Evolutionary conservation across 2,113 vertebrate genomes (phyloP), one percentile per base, ranked within the genome.

Genomic region (Hepsetus odoe): DNA sequence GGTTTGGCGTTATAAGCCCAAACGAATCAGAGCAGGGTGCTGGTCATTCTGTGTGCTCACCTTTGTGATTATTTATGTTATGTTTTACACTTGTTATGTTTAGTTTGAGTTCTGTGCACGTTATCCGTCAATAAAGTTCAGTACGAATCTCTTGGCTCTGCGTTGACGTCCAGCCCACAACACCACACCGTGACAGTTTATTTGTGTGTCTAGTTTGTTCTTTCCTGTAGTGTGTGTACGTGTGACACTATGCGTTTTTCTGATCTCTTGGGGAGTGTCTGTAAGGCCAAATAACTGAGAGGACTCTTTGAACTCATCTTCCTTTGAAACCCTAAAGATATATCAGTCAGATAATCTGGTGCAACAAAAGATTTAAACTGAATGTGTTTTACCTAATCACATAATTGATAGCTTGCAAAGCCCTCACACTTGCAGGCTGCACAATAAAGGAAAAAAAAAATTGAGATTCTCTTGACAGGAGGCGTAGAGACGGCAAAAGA

Each of bases 351-450:
- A 40, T 83, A 61, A 83, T 80, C 51, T 79, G 80, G 28, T 58
- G 51, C 20, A 76, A 72, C 75, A 82, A 83, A 56, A 61, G 38
- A 20, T 46, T 56, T 44, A 66, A 38, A 72, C 67, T 59, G 58
- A 61, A 59, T 66, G 59, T 38, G n/a, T 72, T 65, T 67, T 65
- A 59, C 53, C 65, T 56, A 75, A 83, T 72, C 77, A 30, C 68
- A 32, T 79, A 80, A 80, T 83, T 79, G 65, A 79, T 38, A 79
- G 58, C 35, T 74, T 53, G 66, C 51, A 32, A 69, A n/a, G 28
- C 53, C 70, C 55, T 42, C 64, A 61, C 70, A 74, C 59, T 82
- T 44, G 28, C 22, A 33, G 28, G 35, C 28, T 24, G 38, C 71
- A 77, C 66, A 65, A 77, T 73, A 66, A 83, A 80, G 71, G 24